Conservation (phyloP, 2,113 vertebrate species). For the Phaethornis superciliosus region DNA sequence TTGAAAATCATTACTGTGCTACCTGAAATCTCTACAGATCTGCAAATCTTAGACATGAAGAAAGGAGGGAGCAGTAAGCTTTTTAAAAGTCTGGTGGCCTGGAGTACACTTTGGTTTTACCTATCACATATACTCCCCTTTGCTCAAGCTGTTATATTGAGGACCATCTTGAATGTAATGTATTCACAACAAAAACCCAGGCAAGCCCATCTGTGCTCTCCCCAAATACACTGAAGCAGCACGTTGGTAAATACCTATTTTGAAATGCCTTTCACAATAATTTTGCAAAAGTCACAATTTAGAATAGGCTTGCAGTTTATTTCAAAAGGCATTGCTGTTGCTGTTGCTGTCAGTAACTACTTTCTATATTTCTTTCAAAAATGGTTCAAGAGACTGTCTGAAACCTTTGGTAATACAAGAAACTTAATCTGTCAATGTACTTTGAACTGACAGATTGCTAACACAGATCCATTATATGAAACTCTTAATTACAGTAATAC, state of each 20-base stretch:
- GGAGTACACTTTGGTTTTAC: not conserved
- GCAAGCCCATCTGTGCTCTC: not conserved
- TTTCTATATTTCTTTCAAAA: conserved; percentile 44
- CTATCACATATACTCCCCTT: not conserved
- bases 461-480: conserved; percentile 32
- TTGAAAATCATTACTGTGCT: not conserved
- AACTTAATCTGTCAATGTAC: conserved; percentile 52
- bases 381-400: conserved; percentile 42
- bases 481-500: conserved; percentile 19
- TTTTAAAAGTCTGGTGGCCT: not conserved
- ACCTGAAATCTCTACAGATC: not conserved
- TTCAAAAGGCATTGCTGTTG: conserved; percentile 38
- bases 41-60: not conserved
- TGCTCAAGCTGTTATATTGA: not conserved
- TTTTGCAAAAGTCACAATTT: conserved; percentile 6
- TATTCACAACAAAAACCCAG: not conserved
- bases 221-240: not conserved
- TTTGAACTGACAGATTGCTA: conserved; percentile 58
- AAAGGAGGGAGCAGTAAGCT: not conserved
- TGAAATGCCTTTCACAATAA: conserved; percentile 39
- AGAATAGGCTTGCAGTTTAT: conserved; percentile 9
- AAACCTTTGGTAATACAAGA: conserved; percentile 57
- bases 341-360: conserved; percentile 33
- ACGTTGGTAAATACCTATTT: conserved; percentile 32
- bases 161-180: not conserved